phyloP scores from a whole-genome alignment of 1,140 invertebrate genomes.

The Cyclina sinensis region DNA sequence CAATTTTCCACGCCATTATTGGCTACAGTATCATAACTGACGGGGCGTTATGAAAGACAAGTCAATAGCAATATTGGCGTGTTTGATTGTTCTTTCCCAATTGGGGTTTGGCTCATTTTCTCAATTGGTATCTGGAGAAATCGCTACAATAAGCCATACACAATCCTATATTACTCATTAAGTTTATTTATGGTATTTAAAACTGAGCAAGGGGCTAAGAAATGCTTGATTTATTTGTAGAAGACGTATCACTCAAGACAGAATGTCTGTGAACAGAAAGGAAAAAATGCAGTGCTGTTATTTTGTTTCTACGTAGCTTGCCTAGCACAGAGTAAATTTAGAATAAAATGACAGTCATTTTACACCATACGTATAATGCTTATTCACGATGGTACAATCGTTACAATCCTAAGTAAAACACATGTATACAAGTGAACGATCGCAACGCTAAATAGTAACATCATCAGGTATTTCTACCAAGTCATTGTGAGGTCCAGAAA shows the following conservation, averaged over 20 bases:
- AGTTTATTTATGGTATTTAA: slow-evolving; percentile 49
- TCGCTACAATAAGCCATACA: neutral
- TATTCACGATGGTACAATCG: too few relatives aligned
- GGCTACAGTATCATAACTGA: slow-evolving; percentile 33
- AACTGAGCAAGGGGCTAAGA: neutral
- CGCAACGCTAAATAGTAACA: too few relatives aligned
- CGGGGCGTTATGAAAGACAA: slow-evolving; percentile 28
- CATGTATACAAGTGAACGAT: too few relatives aligned
- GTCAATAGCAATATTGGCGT: slow-evolving; percentile 7
- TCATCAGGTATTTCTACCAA: too few relatives aligned
- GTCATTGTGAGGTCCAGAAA: too few relatives aligned
- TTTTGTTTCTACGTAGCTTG: too few relatives aligned
- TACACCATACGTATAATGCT: too few relatives aligned
- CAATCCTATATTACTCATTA: slow-evolving; percentile 15
- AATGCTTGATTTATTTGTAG: neutral
- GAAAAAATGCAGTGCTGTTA: too few relatives aligned
- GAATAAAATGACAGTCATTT: too few relatives aligned
- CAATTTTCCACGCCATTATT: slow-evolving; percentile 49
- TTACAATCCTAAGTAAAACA: too few relatives aligned
- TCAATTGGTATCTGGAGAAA: slow-evolving; percentile 28
- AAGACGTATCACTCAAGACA: slow-evolving; percentile 14
- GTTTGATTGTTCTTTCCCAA: slow-evolving; percentile 23
- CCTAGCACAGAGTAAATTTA: too few relatives aligned
- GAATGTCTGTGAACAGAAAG: neutral
- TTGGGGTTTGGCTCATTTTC: slow-evolving; percentile 6